These are phyloP conservation scores for Cololabis saira DNA, from an alignment of 2,113 vertebrate genomes.

Conservation along the genomic window DNA sequence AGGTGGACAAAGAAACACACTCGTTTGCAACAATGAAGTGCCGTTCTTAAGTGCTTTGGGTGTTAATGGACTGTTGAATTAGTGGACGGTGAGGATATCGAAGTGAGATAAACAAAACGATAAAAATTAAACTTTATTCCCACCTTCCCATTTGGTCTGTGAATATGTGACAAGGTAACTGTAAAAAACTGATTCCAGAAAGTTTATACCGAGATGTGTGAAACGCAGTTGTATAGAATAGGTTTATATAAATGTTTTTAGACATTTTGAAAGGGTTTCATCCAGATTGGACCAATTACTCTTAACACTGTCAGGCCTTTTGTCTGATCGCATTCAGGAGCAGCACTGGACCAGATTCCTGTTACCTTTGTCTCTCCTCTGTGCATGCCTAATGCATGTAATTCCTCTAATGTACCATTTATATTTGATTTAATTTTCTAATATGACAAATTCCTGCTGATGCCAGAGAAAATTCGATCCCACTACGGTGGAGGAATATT, in stretches of 20 bases:
- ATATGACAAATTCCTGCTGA: constrained; percentile 19
- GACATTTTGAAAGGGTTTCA: too few species aligned
- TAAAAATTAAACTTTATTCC: not conserved
- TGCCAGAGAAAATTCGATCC: constrained; percentile 13
- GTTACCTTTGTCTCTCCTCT: not conserved
- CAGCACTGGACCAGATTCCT: not conserved
- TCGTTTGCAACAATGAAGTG: not conserved
- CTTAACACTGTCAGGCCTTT: not conserved
- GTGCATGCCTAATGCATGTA: constrained; percentile 1
- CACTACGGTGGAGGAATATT: constrained; percentile 12
- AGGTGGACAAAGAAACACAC: not conserved
- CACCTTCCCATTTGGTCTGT: too few species aligned
- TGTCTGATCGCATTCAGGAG: not conserved
- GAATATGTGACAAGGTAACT: too few species aligned
- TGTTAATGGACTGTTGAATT: constrained; percentile 13
- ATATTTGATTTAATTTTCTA: constrained; percentile 14
- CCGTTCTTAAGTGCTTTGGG: constrained; percentile 1
- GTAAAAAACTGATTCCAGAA: too few species aligned
- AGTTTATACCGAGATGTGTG: too few species aligned
- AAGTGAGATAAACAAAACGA: not conserved
- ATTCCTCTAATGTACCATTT: constrained; percentile 15
- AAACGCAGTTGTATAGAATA: too few species aligned
- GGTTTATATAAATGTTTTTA: too few species aligned
- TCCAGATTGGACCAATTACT: too few species aligned
- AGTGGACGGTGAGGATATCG: not conserved